Percentiles rank a stretch among this genome's conserved stretches.
phyloP scores from a whole-genome alignment of 1,140 invertebrate genomes.

The Apis florea region DNA sequence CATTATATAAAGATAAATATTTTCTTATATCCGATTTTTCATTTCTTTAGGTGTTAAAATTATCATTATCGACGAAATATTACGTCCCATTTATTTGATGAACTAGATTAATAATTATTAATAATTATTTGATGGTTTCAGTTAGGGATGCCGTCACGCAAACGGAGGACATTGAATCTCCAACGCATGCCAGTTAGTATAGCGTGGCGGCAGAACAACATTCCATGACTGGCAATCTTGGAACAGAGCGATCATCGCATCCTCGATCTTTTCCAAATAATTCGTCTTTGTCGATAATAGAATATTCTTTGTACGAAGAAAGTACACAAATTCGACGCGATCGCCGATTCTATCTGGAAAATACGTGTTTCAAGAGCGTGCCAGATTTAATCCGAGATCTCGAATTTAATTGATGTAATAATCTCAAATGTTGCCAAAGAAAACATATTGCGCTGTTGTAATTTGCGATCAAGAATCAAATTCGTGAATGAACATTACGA shows the following conservation, averaged over 20 bases:
- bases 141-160: slow-evolving; percentile 78
- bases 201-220: slow-evolving; percentile 75
- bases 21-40: background rate
- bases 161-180: slow-evolving; percentile 73
- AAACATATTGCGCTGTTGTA: background rate
- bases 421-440: slow-evolving; percentile 15
- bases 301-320: slow-evolving; percentile 2
- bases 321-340: slow-evolving; percentile 16
- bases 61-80: background rate
- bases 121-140: slow-evolving; percentile 10
- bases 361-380: slow-evolving; percentile 53
- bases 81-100: background rate
- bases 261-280: slow-evolving; percentile 18
- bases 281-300: slow-evolving; percentile 33
- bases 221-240: slow-evolving; percentile 1
- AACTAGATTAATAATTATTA: background rate
- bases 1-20: no score
- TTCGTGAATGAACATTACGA: slow-evolving; percentile 2
- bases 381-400: slow-evolving; percentile 64
- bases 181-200: slow-evolving; percentile 77
- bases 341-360: slow-evolving; percentile 32
- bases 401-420: slow-evolving; percentile 38
- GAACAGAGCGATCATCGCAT: slow-evolving; percentile 14
- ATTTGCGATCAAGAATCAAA: background rate
- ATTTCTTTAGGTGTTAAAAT: background rate